Conservation (phyloP, 2,888 invertebrate species). For the Drosophila vallismaia region DNA sequence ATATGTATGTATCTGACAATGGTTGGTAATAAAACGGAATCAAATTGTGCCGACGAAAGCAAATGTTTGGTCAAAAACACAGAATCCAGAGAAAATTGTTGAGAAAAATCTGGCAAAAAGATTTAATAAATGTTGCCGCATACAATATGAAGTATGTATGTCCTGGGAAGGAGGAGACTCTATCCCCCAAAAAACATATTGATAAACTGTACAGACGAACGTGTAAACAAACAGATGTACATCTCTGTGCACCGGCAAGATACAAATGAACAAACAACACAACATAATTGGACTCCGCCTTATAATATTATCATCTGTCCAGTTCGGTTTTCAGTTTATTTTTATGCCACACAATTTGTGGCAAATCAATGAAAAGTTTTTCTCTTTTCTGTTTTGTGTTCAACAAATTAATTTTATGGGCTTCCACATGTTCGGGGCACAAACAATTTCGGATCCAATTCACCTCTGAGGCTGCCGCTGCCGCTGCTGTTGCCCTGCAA, state of each 20-base stretch:
- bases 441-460: conserved; percentile 60
- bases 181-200: conserved; percentile 29
- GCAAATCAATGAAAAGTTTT: conserved; percentile 70
- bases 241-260: conserved; percentile 36
- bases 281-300: conserved; percentile 42
- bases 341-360: conserved; percentile 66
- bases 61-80: conserved; percentile 60
- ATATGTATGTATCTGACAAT: conserved; percentile 52
- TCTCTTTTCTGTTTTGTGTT: neutral
- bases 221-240: conserved; percentile 45
- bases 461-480: conserved; percentile 30
- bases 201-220: conserved; percentile 41
- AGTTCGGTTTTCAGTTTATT: conserved; percentile 39
- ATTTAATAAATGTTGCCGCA: conserved; percentile 58
- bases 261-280: conserved; percentile 48
- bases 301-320: conserved; percentile 20
- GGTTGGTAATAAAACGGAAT: conserved; percentile 59
- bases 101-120: conserved; percentile 49
- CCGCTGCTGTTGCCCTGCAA: conserved; percentile 44
- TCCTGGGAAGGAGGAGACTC: neutral
- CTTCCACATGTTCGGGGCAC: conserved; percentile 61
- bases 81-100: conserved; percentile 12
- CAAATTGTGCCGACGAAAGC: conserved; percentile 54
- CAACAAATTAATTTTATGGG: conserved; percentile 64
- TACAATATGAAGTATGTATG: conserved; percentile 33